These are phyloP conservation scores for Lycaon pictus DNA, from an alignment of 2,113 vertebrate genomes.

Conservation along the genomic window DNA sequence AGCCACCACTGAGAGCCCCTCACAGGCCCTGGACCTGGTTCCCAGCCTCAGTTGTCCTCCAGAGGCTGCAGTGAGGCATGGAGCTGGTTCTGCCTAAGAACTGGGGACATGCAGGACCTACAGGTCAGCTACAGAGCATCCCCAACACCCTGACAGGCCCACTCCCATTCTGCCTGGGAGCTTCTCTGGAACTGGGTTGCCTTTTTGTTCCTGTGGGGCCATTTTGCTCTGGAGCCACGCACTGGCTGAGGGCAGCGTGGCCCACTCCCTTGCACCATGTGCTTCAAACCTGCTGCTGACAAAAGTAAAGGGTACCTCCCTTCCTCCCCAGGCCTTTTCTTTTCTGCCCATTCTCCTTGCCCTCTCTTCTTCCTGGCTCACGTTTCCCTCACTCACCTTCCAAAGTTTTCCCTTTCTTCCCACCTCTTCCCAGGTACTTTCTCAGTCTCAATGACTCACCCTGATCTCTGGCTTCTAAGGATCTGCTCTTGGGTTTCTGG, in stretches of 20 bases:
- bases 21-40: neutral
- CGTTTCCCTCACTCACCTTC: neutral
- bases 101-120: neutral
- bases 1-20: neutral
- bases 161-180: neutral
- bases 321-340: neutral
- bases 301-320: neutral
- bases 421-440: neutral
- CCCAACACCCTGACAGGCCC: neutral
- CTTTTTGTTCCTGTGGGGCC: neutral
- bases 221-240: neutral
- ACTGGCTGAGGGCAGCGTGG: neutral
- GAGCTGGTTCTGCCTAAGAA: neutral
- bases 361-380: neutral
- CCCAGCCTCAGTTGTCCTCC: neutral
- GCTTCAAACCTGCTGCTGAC: neutral
- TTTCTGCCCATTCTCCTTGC: rapidly evolving
- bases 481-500: neutral
- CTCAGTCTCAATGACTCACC: neutral
- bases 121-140: neutral
- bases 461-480: neutral
- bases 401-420: neutral
- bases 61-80: neutral
- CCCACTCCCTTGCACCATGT: neutral
- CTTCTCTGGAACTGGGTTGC: neutral